A percentile compares a stretch with the other conserved stretches of the same genome.
Conservation (phyloP, 2,113 vertebrate species). For the Eretmochelys imbricata region DNA sequence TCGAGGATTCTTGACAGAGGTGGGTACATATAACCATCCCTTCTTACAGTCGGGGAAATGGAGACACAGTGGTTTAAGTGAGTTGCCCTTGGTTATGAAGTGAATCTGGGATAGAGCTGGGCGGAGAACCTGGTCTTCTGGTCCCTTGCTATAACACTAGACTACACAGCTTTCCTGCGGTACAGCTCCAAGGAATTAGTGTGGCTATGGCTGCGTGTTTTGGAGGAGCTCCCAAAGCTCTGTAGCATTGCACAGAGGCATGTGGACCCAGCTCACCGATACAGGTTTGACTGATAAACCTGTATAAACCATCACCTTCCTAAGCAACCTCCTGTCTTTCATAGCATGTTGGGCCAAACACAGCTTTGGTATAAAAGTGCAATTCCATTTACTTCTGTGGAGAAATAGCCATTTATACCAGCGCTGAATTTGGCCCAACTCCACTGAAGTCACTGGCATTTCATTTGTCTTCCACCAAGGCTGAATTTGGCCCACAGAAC, state of each 20-base stretch:
- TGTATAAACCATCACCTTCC: neutral
- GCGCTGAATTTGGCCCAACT: too few species aligned
- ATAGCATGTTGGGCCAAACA: accelerated
- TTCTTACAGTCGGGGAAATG: neutral
- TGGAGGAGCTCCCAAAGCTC: neutral
- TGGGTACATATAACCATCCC: accelerated
- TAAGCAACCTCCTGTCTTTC: neutral
- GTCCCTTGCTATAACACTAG: too few species aligned
- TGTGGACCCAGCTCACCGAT: neutral
- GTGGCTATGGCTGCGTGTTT: accelerated
- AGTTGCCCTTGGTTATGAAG: too few species aligned
- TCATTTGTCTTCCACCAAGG: too few species aligned
- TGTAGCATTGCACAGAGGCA: neutral
- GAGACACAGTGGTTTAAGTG: neutral
- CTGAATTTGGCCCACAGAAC: too few species aligned
- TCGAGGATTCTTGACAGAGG: accelerated
- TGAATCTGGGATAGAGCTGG: too few species aligned
- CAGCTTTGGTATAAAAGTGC: accelerated
- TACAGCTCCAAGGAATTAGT: neutral
- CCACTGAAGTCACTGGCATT: too few species aligned
- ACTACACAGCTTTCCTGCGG: neutral
- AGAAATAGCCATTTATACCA: too few species aligned
- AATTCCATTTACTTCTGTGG: neutral
- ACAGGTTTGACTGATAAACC: neutral
- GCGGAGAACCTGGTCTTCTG: too few species aligned